phyloP scores from a whole-genome alignment of 1,140 invertebrate genomes.

The Lasaia peninsularis region DNA sequence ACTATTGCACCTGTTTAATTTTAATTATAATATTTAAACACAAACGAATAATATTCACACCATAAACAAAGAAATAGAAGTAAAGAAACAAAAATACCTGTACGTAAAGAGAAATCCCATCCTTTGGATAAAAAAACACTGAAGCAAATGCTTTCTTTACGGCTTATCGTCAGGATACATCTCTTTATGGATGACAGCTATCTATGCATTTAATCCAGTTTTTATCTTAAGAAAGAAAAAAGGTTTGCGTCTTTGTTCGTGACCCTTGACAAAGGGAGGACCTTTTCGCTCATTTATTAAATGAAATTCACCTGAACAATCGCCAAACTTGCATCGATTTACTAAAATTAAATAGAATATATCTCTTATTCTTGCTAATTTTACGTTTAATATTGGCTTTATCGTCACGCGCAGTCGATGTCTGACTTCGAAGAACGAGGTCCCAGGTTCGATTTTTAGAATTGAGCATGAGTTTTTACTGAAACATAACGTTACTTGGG shows the following conservation, averaged over 20 bases:
- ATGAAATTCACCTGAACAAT: conserved; percentile 58
- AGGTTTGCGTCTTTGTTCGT: conserved; percentile 48
- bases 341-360: conserved; percentile 54
- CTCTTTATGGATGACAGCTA: conserved; percentile 65
- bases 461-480: too few species aligned
- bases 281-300: conserved; percentile 59
- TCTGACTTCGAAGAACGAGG: too few species aligned
- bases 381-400: too few species aligned
- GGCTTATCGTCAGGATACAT: conserved; percentile 58
- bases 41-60: too few species aligned
- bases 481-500: too few species aligned
- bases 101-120: neutral
- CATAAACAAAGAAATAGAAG: too few species aligned
- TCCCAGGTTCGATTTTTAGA: too few species aligned
- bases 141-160: conserved; percentile 22
- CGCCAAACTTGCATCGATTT: conserved; percentile 47
- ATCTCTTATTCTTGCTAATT: too few species aligned
- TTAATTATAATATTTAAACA: too few species aligned
- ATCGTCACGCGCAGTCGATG: too few species aligned
- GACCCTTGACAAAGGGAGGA: conserved; percentile 54
- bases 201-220: conserved; percentile 70
- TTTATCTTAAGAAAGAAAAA: conserved; percentile 63
- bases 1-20: too few species aligned
- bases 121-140: neutral
- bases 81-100: neutral